phyloP scores from a whole-genome alignment of 2,113 vertebrate species.

The Centrocercus urophasianus region DNA sequence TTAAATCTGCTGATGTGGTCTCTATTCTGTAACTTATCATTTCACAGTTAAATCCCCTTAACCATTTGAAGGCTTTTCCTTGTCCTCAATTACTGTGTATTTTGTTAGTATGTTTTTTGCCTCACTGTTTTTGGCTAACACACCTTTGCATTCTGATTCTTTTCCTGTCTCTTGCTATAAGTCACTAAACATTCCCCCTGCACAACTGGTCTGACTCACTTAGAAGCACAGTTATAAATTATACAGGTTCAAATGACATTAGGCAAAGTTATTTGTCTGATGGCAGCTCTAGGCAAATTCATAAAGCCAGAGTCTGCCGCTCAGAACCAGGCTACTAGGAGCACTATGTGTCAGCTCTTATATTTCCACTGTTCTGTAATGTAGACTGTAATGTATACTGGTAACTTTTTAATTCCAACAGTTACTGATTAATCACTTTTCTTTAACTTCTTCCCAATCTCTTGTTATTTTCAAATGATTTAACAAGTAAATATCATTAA shows the following conservation, averaged over 20 bases:
- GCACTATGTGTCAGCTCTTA: background rate
- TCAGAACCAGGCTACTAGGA: background rate
- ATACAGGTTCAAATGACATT: accelerated
- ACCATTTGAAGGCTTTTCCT: background rate
- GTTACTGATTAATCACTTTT: background rate
- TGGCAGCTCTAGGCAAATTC: background rate
- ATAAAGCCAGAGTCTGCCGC: accelerated
- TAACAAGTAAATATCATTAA: background rate
- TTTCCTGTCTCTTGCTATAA: background rate
- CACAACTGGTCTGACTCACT: background rate
- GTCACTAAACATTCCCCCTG: background rate
- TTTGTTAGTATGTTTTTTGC: background rate
- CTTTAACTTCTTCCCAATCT: background rate
- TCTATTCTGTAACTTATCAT: background rate
- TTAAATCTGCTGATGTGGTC: background rate
- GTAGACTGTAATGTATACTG: background rate
- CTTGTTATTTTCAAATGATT: background rate
- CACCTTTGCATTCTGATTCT: background rate
- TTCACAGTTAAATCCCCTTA: background rate
- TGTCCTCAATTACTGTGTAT: background rate
- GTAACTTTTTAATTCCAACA: background rate
- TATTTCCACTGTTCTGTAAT: background rate
- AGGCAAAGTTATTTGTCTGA: background rate
- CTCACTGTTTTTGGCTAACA: background rate
- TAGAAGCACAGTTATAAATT: background rate